phyloP scores from a whole-genome alignment of 92 coral and sea anemone genomes.

The Porites evermanni region DNA sequence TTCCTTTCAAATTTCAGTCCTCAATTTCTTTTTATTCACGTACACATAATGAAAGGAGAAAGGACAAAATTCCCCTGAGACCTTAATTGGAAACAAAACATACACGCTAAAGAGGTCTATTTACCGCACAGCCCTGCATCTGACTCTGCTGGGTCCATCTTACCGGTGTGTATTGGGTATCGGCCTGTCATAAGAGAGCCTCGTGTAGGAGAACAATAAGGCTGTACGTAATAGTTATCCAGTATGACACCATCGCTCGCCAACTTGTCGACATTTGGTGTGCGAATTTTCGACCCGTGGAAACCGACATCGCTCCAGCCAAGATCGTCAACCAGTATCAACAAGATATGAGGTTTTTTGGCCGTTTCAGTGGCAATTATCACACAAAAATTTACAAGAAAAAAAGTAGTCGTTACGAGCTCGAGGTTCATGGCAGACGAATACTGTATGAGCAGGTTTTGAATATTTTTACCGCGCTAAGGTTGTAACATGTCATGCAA shows the following conservation, averaged over 20 bases:
- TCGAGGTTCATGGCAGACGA: background rate
- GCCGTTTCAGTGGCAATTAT: background rate
- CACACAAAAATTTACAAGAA: background rate
- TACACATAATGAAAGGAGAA: no score
- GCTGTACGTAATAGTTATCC: slow-evolving; percentile 47
- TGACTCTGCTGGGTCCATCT: background rate
- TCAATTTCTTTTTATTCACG: no score
- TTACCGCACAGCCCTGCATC: background rate
- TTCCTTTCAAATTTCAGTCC: no score
- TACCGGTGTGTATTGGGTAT: slow-evolving; percentile 63
- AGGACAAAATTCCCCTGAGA: no score
- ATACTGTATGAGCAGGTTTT: background rate
- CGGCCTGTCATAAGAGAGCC: slow-evolving; percentile 50
- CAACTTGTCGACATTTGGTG: slow-evolving; percentile 35
- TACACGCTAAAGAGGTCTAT: no score
- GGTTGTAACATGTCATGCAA: no score
- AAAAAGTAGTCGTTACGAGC: background rate
- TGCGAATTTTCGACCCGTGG: slow-evolving; percentile 37
- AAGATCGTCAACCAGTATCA: slow-evolving; percentile 32
- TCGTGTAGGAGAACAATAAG: slow-evolving; percentile 58
- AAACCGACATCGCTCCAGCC: slow-evolving; percentile 51
- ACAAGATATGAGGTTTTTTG: slow-evolving; percentile 35
- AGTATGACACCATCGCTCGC: slow-evolving; percentile 45
- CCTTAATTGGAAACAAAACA: no score
- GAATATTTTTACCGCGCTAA: no score